Evolutionary conservation across 2,113 vertebrate genomes (phyloP).

Genomic region (Trematocara marginatum): DNA sequence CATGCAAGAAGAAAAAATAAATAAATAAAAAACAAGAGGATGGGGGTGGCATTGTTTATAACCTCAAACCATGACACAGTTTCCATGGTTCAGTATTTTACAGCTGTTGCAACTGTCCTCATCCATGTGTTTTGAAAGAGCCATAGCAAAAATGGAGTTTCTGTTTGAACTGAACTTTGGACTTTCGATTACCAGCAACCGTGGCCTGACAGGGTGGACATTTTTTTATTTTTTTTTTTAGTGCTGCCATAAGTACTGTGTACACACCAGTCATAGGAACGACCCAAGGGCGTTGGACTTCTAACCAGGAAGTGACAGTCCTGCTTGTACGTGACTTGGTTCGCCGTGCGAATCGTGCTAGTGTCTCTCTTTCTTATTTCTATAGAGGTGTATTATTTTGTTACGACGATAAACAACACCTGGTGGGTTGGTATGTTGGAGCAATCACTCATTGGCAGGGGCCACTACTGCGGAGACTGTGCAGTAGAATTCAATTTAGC

Average conservation of each 20-base stretch:
- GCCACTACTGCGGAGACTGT: not conserved
- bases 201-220: not conserved
- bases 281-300: not conserved
- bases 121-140: slow-evolving; percentile 5
- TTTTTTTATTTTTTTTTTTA: not conserved
- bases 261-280: slow-evolving; percentile 30
- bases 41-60: not conserved
- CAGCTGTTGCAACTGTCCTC: slow-evolving; percentile 14
- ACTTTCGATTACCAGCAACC: slow-evolving; percentile 39
- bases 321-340: slow-evolving; percentile 39
- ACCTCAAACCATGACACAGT: slow-evolving; percentile 24
- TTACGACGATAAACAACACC: slow-evolving; percentile 26
- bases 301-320: slow-evolving; percentile 5
- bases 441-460: not conserved
- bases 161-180: slow-evolving; percentile 12
- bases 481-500: not conserved
- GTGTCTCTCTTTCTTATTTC: slow-evolving; percentile 13
- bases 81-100: slow-evolving; percentile 47
- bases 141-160: slow-evolving; percentile 11
- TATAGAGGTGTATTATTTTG: slow-evolving; percentile 52
- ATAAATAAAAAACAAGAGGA: not conserved
- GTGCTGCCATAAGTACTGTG: slow-evolving; percentile 41
- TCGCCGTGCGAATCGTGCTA: slow-evolving; percentile 64
- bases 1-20: not conserved
- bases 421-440: slow-evolving; percentile 4